Evolutionary conservation across 2,888 invertebrate species (phyloP).

Genomic region (Eudasyphora cyanicolor): DNA sequence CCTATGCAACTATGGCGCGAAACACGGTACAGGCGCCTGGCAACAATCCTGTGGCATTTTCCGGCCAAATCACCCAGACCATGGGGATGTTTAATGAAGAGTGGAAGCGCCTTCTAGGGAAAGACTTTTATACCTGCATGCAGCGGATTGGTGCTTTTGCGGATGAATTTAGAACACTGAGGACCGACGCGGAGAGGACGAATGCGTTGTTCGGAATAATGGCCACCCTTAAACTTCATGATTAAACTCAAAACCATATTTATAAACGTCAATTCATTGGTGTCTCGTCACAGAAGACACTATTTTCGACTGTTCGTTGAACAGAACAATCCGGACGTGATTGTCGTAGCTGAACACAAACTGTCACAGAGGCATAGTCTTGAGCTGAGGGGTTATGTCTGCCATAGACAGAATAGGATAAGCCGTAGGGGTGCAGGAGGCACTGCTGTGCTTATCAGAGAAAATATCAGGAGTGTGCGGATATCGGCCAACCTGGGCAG

Average conservation of each 20-base stretch:
- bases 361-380: background rate
- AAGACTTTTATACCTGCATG: background rate
- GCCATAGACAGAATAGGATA: background rate
- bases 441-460: background rate
- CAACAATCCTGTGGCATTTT: too few relatives aligned
- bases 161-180: background rate
- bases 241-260: background rate
- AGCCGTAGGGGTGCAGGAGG: background rate
- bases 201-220: background rate
- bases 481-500: background rate
- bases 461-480: background rate
- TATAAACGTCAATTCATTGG: background rate
- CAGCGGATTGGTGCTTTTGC: background rate
- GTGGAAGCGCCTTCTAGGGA: background rate
- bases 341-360: background rate
- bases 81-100: background rate
- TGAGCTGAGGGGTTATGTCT: background rate
- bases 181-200: background rate
- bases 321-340: background rate
- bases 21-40: too few relatives aligned
- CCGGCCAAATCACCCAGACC: too few relatives aligned
- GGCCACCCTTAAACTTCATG: background rate
- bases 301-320: background rate
- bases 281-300: background rate
- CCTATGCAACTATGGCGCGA: too few relatives aligned